Conservation (phyloP, 2,888 invertebrate genomes). For the Prosapia bicincta region DNA sequence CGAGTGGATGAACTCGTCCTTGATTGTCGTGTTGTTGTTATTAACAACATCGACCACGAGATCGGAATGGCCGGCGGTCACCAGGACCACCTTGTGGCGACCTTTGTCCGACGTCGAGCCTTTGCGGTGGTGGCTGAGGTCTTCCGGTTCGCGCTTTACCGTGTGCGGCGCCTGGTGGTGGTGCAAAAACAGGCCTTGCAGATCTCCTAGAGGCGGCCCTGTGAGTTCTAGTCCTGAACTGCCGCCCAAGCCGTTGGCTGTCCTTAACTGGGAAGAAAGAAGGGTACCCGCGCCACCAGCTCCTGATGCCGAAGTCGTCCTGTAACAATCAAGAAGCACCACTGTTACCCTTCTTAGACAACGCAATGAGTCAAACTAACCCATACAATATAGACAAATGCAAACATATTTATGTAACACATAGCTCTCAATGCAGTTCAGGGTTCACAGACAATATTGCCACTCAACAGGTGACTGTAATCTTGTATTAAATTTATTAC, state of each 20-base stretch:
- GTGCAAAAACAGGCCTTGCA: slow-evolving; percentile 53
- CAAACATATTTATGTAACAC: too few relatives aligned
- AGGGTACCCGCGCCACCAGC: slow-evolving; percentile 37
- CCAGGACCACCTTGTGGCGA: slow-evolving; percentile 46
- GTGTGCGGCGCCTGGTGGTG: slow-evolving; percentile 46
- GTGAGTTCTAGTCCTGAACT: slow-evolving; percentile 55
- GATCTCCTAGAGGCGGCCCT: slow-evolving; percentile 50
- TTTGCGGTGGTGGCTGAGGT: slow-evolving; percentile 67
- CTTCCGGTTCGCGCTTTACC: slow-evolving; percentile 80
- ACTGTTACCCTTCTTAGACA: too few relatives aligned
- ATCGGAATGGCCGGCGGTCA: slow-evolving; percentile 47
- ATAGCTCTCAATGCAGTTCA: too few relatives aligned
- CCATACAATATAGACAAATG: too few relatives aligned
- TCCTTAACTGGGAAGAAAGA: slow-evolving; percentile 56
- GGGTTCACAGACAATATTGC: too few relatives aligned
- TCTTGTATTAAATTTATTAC: too few relatives aligned
- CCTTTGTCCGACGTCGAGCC: slow-evolving; percentile 31
- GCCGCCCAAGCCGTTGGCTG: slow-evolving; percentile 67
- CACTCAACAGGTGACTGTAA: too few relatives aligned
- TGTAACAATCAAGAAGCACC: too few relatives aligned
- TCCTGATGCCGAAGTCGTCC: slow-evolving; percentile 34
- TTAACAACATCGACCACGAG: slow-evolving; percentile 52
- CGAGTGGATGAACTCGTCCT: slow-evolving; percentile 49
- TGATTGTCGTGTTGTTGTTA: slow-evolving; percentile 51
- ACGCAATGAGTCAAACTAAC: too few relatives aligned